These are phyloP conservation scores for Vanessa atalanta DNA, from an alignment of 1,140 invertebrate species.

Conservation along the genomic window DNA sequence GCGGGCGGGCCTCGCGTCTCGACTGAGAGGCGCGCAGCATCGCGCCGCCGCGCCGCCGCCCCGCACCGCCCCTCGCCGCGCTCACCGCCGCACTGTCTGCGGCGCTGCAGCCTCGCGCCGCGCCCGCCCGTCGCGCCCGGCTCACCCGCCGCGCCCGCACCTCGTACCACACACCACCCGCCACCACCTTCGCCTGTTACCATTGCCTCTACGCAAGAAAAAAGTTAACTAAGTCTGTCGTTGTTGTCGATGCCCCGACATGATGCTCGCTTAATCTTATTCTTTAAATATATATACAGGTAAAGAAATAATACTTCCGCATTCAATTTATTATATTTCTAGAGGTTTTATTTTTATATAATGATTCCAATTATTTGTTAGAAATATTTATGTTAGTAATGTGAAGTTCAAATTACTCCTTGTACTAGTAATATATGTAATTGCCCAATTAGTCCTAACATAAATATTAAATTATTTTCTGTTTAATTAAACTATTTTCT, in stretches of 20 bases:
- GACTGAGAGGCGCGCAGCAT: conserved; percentile 80
- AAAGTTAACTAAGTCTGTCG: conserved; percentile 39
- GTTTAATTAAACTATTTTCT: no score
- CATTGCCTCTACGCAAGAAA: conserved; percentile 40
- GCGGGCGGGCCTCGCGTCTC: conserved; percentile 77
- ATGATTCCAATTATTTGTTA: no score
- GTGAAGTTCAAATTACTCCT: no score
- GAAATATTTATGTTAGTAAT: no score
- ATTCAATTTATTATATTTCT: background rate
- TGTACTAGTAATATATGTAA: no score
- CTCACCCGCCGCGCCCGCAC: conserved; percentile 21
- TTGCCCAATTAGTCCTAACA: no score
- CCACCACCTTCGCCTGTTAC: conserved; percentile 33
- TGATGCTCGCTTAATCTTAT: conserved; percentile 23
- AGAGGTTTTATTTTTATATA: background rate
- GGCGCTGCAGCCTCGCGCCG: conserved; percentile 61
- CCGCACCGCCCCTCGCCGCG: conserved; percentile 48
- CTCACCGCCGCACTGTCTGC: conserved; percentile 69
- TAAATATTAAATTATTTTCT: no score
- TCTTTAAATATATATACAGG: conserved; percentile 13
- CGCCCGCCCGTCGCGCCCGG: conserved; percentile 49
- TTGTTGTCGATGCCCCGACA: conserved; percentile 23
- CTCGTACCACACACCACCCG: conserved; percentile 36
- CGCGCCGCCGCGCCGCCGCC: conserved; percentile 68
- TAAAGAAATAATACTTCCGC: background rate